Evolutionary conservation across 2,113 vertebrate genomes (phyloP).

Genomic region (Ictalurus punctatus): DNA sequence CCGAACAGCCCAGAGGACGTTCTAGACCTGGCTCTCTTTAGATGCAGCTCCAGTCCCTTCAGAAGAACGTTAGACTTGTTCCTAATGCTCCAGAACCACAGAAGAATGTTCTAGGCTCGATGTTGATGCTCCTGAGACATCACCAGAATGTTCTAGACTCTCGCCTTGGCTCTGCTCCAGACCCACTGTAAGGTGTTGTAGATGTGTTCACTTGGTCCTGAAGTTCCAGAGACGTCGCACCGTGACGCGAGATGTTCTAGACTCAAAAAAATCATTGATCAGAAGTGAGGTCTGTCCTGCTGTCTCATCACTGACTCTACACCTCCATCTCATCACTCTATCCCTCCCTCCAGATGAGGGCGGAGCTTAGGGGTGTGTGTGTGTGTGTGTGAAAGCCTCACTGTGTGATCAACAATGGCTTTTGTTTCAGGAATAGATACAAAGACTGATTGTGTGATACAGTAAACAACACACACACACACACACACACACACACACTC

Average conservation of each 20-base stretch:
- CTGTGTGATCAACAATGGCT: constrained; percentile 44
- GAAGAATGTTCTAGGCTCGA: not conserved
- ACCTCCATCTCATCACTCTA: constrained; percentile 30
- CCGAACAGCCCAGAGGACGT: not conserved
- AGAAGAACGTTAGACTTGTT: not conserved
- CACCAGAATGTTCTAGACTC: not conserved
- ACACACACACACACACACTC: constrained; percentile 17
- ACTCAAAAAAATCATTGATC: constrained; percentile 33
- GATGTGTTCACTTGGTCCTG: not conserved
- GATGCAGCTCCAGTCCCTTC: not conserved
- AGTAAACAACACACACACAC: constrained; percentile 30
- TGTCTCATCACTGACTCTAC: constrained; percentile 37
- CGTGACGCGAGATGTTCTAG: constrained; percentile 23
- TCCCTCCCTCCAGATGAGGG: constrained; percentile 7
- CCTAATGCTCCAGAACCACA: not conserved
- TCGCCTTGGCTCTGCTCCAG: not conserved
- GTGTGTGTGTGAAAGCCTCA: constrained; percentile 41
- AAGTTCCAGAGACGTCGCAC: not conserved
- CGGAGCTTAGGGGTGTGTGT: constrained; percentile 25
- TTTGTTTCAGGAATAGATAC: constrained; percentile 38
- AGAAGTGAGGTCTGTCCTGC: constrained; percentile 28
- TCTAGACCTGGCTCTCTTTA: not conserved
- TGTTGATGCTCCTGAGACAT: not conserved
- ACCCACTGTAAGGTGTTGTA: not conserved
- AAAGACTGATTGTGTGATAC: constrained; percentile 36